Conservation (phyloP, 2,113 vertebrate species). For the Budorcas taxicolor region DNA sequence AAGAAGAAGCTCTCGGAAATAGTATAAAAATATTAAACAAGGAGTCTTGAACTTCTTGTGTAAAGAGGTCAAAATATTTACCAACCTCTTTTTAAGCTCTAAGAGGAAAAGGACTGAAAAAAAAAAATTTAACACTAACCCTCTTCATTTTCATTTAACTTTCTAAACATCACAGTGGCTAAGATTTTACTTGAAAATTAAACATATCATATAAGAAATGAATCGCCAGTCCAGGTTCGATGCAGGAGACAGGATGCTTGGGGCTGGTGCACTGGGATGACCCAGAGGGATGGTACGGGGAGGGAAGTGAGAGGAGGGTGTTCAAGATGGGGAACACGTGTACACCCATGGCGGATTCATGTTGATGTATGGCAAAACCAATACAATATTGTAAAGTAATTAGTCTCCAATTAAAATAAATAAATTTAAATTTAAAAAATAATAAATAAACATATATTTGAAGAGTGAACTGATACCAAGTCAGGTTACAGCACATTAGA, state of each 20-base stretch:
- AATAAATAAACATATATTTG: neutral
- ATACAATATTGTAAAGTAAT: too few relatives aligned
- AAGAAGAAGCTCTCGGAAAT: neutral
- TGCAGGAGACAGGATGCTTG: too few relatives aligned
- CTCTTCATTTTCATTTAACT: neutral
- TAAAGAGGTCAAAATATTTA: neutral
- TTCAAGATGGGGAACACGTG: too few relatives aligned
- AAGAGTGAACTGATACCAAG: neutral
- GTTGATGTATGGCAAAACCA: too few relatives aligned
- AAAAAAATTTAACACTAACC: neutral
- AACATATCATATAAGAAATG: neutral
- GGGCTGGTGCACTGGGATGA: too few relatives aligned
- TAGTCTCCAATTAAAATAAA: too few relatives aligned
- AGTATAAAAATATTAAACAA: neutral
- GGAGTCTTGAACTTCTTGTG: neutral
- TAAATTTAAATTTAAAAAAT: too few relatives aligned
- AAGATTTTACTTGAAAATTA: neutral
- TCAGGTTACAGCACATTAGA: neutral
- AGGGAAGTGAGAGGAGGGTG: too few relatives aligned
- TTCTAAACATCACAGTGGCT: neutral
- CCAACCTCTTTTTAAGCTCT: neutral
- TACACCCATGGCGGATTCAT: too few relatives aligned
- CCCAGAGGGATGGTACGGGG: too few relatives aligned
- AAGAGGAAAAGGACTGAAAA: neutral
- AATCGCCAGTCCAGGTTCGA: too few relatives aligned